These are phyloP conservation scores for Cheilosia vernalis DNA, from an alignment of 2,888 invertebrate species.

Conservation along the genomic window DNA sequence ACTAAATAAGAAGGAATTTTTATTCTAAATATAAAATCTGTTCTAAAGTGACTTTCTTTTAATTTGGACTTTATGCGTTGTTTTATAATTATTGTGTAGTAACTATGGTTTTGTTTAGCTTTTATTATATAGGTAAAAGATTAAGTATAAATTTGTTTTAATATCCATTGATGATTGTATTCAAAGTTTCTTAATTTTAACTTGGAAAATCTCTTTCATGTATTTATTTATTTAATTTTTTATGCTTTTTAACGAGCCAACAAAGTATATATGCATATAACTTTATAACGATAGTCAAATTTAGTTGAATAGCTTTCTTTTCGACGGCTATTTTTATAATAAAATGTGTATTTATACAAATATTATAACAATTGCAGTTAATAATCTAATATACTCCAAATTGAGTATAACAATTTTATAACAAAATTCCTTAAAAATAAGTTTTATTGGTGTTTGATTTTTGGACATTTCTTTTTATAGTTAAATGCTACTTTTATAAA, in stretches of 20 bases:
- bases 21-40: no score
- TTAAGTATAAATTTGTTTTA: constrained; percentile 4
- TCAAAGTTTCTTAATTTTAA: constrained; percentile 18
- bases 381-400: not conserved
- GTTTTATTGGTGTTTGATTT: constrained; percentile 17
- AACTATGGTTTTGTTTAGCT: constrained; percentile 1
- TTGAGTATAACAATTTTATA: constrained; percentile 9
- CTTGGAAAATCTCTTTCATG: not conserved
- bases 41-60: no score
- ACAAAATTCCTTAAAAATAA: constrained; percentile 32
- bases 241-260: constrained; percentile 1
- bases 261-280: constrained; percentile 31
- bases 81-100: not conserved
- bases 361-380: constrained; percentile 20
- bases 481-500: constrained; percentile 1
- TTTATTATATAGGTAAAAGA: not conserved
- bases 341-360: constrained; percentile 8
- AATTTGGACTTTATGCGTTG: no score
- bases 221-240: constrained; percentile 5
- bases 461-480: constrained; percentile 15
- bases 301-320: not conserved
- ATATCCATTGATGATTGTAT: constrained; percentile 30
- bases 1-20: no score
- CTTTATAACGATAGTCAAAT: constrained; percentile 29
- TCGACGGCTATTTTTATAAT: not conserved